Evolutionary conservation across 1,140 invertebrate genomes (phyloP), one percentile per base, ranked within the genome.

Genomic region (Bombus haemorrhoidalis): DNA sequence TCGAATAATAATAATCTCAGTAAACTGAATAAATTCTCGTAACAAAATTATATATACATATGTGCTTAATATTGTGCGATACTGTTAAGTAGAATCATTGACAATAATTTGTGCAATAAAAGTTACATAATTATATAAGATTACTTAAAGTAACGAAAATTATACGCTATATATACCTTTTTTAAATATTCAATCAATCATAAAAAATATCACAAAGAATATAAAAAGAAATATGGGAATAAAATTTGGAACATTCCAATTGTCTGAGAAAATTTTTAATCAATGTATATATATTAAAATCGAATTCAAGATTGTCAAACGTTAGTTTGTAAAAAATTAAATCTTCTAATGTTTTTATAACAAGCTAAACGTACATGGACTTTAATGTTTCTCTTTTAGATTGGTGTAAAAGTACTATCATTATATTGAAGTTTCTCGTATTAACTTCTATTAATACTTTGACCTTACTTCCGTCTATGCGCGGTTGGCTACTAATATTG

Each of bases 401-500:
- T 69, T 37, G 10, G 34, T 83, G 74, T 83, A 77, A 83, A 83
- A 76, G 41, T 83, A 68, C 18, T 69, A n/a, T 79, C 25, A 15
- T 69, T 39, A 34, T 80, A 80, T 53, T 34, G 32, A 43, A 81
- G 72, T 59, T 41, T 62, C 8, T 74, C 53, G 4, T 43, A 28
- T 68, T 75, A 76, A 12, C 9, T 28, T 22, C 68, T 80, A 85
- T 80, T 39, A 85, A 80, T 85, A 85, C 57, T 62, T 73, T 72
- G 12, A 43, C 73, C 68, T 85, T 80, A 85, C 68, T 72, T 80
- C 22, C 15, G 41, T 28, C 77, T 85, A 85, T 53, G 1, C 68
- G 13, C 37, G 59, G 53, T 85, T 85, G 83, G 83, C 83, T 85
- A 85, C 43, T 68, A n/a, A 72, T 85, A 80, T 85, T 85, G 83